These are phyloP conservation scores for Pachymerium ferrugineum DNA, from an alignment of 2,888 invertebrate genomes.

Conservation along the genomic window DNA sequence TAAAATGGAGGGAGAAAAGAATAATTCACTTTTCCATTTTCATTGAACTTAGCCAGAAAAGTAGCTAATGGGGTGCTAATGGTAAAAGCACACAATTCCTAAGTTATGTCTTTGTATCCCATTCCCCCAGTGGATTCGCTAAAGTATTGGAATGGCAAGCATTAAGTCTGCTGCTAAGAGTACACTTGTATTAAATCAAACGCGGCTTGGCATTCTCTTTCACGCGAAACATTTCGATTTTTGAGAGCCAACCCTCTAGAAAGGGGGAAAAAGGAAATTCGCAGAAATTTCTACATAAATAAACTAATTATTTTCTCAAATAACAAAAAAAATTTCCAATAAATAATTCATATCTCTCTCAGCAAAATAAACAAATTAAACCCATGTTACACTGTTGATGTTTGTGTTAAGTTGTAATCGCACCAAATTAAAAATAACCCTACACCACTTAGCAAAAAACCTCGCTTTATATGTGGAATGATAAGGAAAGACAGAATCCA, in stretches of 20 bases:
- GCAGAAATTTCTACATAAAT: too few relatives aligned
- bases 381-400: not conserved
- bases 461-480: not conserved
- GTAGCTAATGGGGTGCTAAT: not conserved
- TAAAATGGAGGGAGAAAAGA: too few relatives aligned
- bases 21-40: too few relatives aligned
- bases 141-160: not conserved
- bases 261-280: too few relatives aligned
- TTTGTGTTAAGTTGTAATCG: not conserved
- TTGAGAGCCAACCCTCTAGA: too few relatives aligned
- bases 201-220: too few relatives aligned
- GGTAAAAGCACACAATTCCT: not conserved
- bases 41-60: too few relatives aligned
- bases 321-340: too few relatives aligned
- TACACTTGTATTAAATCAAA: not conserved
- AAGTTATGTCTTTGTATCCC: not conserved
- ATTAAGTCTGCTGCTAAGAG: not conserved
- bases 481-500: slow-evolving; percentile 8
- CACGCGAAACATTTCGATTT: too few relatives aligned
- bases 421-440: not conserved
- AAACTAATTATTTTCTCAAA: too few relatives aligned
- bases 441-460: not conserved
- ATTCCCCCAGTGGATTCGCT: not conserved
- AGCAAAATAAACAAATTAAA: not conserved
- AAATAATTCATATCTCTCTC: too few relatives aligned